Conservation (phyloP, 2,797 vertebrate species). For the Scomberomorus guttatus region DNA sequence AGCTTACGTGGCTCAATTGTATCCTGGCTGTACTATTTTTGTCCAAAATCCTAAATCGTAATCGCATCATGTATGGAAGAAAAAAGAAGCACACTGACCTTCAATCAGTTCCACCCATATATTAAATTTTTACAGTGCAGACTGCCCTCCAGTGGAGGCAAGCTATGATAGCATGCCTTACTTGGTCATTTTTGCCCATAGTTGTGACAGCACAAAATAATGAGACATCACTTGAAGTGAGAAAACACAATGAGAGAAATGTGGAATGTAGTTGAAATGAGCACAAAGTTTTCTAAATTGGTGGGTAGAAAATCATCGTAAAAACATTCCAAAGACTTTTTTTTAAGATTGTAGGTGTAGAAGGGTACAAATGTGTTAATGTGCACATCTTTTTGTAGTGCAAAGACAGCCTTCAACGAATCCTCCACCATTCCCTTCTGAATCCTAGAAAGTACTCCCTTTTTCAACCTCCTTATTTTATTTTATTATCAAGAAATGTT, state of each 20-base stretch:
- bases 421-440: slow-evolving; percentile 87
- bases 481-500: slow-evolving; percentile 62
- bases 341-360: slow-evolving; percentile 58
- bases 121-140: slow-evolving; percentile 51
- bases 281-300: slow-evolving; percentile 76
- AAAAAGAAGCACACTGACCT: slow-evolving; percentile 76
- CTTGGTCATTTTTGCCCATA: slow-evolving; percentile 27
- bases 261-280: slow-evolving; percentile 64
- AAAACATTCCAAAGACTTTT: slow-evolving; percentile 81
- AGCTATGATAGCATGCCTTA: slow-evolving; percentile 62
- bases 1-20: slow-evolving; percentile 47
- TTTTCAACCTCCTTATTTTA: slow-evolving; percentile 57
- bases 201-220: slow-evolving; percentile 64
- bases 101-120: slow-evolving; percentile 75
- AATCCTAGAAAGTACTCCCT: slow-evolving; percentile 59
- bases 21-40: slow-evolving; percentile 62
- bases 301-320: slow-evolving; percentile 45
- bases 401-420: slow-evolving; percentile 80
- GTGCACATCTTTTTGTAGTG: slow-evolving; percentile 60
- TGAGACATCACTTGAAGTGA: slow-evolving; percentile 7
- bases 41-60: slow-evolving; percentile 61
- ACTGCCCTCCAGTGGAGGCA: slow-evolving; percentile 74
- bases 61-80: slow-evolving; percentile 65
- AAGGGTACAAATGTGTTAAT: slow-evolving; percentile 46
- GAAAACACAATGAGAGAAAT: slow-evolving; percentile 44